Evolutionary conservation across 2,113 vertebrate genomes (phyloP), one percentile per base, ranked within the genome.

Genomic region (Chionodraco myersi): DNA sequence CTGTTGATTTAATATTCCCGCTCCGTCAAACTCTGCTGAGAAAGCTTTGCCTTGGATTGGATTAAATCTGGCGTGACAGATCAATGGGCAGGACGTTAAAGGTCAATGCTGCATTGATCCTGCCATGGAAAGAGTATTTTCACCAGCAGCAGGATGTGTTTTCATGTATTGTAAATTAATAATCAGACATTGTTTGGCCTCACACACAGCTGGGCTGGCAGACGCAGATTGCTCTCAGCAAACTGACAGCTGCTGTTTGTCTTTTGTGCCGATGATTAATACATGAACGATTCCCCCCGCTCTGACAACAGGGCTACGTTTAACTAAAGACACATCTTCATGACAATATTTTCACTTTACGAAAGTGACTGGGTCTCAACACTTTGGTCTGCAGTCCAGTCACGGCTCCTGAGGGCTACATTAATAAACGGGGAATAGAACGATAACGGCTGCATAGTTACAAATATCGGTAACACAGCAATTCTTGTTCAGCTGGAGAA

Each of bases 171-270:
- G 80, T 72, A 21, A 86, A 86, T 85, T 44, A 68, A 76, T 76
- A 82, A 84, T 70, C 68, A 61, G 30, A 71, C 69, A 44, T 44
- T 83, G 73, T 80, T 86, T 82, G 61, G 65, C 41, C 45, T 70
- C 0, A 16, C 57, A 61, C 83, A 79, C 83, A 89, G 86, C 88
- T 88, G 83, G 71, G 74, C 0, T 65, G 76, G 80, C 84, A 89
- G 71, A 77, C 18, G 21, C 57, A 12, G 57, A 86, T 73, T 56
- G 63, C 80, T 82, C 56, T 63, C 56, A 77, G 85, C 81, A 77
- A 73, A 68, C 66, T 81, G 86, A 88, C 83, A 85, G 89, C 70
- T 85, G 83, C 73, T 72, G 72, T 79, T 82, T 90, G 87, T 80
- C 53, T 14, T 83, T 85, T 84, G 52, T 79, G 69, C 71, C 30